Evolutionary conservation across 1,140 invertebrate species (phyloP), one percentile per base, ranked within the genome.

Genomic region (Tetramorium simillimum): DNA sequence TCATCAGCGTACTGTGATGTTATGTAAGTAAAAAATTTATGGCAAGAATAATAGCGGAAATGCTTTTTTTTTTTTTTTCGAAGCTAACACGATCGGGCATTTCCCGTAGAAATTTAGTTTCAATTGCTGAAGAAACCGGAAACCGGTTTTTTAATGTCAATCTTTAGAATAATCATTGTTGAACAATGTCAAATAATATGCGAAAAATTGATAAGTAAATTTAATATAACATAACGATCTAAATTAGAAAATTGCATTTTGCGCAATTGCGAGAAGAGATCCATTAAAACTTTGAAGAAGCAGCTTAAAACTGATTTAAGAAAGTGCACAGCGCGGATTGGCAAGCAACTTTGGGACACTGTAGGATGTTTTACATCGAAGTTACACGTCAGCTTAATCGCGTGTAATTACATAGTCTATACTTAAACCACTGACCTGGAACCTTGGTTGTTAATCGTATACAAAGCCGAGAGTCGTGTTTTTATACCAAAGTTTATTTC

Each of bases 401-500:
- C 33, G 16, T 63, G 60, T 63, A 63, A 75, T 73, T 63, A 63
- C 33, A 1, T 37, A 51, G 24, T 24, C 18, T 37, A 37, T 70
- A 43, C 7, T 65, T 49, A n/a, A 70, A 58, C 0, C 37, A 28
- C 14, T 40, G 16, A 43, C 5, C 49, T 18, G 21, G 4, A 56
- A 70, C 21, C 49, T 78, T 77, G 28, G 4, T 2, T 24, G 43
- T 80, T 81, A 81, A 70, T 56, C 14, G 16, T 33, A 24, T 21
- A 51, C 49, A 69, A 81, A 81, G 16, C 10, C 40, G 16, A 14
- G 28, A 43, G 10, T 56, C 3, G 3, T 81, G 46, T 81, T 70
- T 81, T 56, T 70, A 37, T 21, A 69, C 18, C 10, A 2, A 69
- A 18, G 33, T 21, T 37, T 69, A 81, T 80, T 67, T 53, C 62